Evolutionary conservation across 2,797 vertebrate species (phyloP), one percentile per base, ranked within the genome.

Genomic region (Epinephelus coioides): DNA sequence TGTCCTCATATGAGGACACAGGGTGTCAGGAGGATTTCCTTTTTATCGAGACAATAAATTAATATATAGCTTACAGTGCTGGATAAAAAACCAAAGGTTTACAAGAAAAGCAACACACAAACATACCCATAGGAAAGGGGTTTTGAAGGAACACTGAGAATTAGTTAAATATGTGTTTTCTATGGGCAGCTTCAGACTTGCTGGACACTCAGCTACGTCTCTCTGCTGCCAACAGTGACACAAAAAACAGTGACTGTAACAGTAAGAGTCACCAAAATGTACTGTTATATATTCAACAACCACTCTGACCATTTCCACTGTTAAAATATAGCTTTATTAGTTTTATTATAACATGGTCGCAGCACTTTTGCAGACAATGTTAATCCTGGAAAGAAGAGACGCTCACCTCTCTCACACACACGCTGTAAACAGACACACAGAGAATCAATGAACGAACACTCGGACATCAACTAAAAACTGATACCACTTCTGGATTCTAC

Each of bases 301-400:
- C 63, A 59, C 65, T 61, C 69, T 34, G 23, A 73, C 53, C 59
- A 74, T 54, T 62, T 88, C 51, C 86, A 90, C 61, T 92, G 91
- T 93, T 93, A 94, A 95, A 96, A 95, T 95, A 95, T 93, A 95
- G 67, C 90, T 95, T 93, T 92, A 94, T 92, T 92, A 88, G 91
- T 92, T 86, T 85, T 60, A 84, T 89, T 90, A 86, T 73, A 76
- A 91, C 86, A 92, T 76, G 77, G 81, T 84, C 27, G 56, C 78
- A 86, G 79, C 81, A 74, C 47, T 79, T 88, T 79, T 81, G 73
- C 84, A 80, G 85, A 91, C 79, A 79, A 73, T 85, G 76, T 76
- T 82, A 86, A 75, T 79, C n/a, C 85, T 56, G 67, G 77, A 74
- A 80, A 59, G 46, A 67, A 81, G 38, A 69, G 57, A 82, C 17